These are phyloP conservation scores for Brachypalpus laphriformis DNA, from an alignment of 2,888 invertebrate species.

Conservation along the genomic window DNA sequence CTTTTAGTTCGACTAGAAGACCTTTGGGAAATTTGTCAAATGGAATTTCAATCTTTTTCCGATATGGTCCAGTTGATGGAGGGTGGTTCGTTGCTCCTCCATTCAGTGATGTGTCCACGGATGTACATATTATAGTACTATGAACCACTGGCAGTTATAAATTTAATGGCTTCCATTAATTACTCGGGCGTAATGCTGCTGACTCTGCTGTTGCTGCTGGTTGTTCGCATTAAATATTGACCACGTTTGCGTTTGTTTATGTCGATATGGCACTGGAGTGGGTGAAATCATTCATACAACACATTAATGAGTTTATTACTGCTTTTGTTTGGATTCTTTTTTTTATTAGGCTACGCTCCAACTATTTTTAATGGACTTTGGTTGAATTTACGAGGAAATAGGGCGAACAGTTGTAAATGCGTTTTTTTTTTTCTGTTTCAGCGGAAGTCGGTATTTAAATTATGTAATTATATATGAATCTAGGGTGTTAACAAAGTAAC, in stretches of 20 bases:
- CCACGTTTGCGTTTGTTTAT: neutral
- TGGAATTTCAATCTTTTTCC: constrained; percentile 14
- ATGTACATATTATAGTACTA: neutral
- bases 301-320: constrained; percentile 42
- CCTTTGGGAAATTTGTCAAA: constrained; percentile 28
- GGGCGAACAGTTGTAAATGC: neutral
- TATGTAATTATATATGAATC: too few relatives aligned
- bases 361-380: constrained; percentile 28
- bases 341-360: constrained; percentile 31
- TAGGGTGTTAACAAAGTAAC: too few relatives aligned
- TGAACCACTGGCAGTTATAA: constrained; percentile 28
- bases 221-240: neutral
- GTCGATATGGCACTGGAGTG: neutral
- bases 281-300: constrained; percentile 1
- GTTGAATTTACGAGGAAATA: neutral
- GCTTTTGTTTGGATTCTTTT: neutral
- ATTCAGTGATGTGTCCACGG: neutral
- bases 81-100: neutral
- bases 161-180: constrained; percentile 43
- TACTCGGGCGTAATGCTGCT: constrained; percentile 1
- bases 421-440: neutral
- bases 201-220: neutral
- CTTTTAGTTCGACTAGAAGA: neutral
- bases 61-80: neutral
- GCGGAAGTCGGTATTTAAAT: neutral